Evolutionary conservation across 2,888 invertebrate genomes (phyloP), one percentile per base, ranked within the genome.

Genomic region (Enchytraeus crypticus): DNA sequence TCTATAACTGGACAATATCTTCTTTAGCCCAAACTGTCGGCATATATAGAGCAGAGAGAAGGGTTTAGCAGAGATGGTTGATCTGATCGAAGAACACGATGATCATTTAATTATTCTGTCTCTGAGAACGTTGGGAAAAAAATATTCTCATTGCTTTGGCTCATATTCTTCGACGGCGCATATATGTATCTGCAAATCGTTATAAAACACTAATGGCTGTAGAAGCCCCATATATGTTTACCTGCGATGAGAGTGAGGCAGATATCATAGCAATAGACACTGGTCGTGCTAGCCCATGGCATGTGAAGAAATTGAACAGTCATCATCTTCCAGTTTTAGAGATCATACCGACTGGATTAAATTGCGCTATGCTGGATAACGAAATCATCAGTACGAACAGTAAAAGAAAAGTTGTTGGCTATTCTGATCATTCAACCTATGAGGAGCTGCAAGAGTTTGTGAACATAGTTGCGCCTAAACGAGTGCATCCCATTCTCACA

Each of bases 1-100:
- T 2, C 65, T 80, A 2, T 80, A 79, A 64, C 66, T 81, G 21
- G 81, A 81, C 65, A 80, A 80, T 65, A 81, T 80, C 0, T 80
- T 77, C 64, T 79, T 76, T 61, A 70, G 71, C 57, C 74, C 76
- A 1, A 60, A 63, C 4, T 78, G 76, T 66, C 33, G 43, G 14
- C 78, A 80, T 67, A 77, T 76, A 3, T 60, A 73, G 2, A 64
- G 76, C 53, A n/a, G n/a, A n/a, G 71, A 74, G 29, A 69, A 73
- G 33, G 73, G 73, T 18, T 66, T 66, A 2, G 58, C 69, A 21
- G 56, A 69, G 27, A 72, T 80, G 2, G 60, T 79, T 18, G 59
- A 69, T 2, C 71, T 79, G 18, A 72, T 79, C n/a, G 60, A 68
- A 43, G 29, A 63, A 5, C 71, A 77, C 66, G 71, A 72, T 1